These are phyloP conservation scores for Mythimna vitellina DNA, from an alignment of 2,888 invertebrate species.

Conservation along the genomic window DNA sequence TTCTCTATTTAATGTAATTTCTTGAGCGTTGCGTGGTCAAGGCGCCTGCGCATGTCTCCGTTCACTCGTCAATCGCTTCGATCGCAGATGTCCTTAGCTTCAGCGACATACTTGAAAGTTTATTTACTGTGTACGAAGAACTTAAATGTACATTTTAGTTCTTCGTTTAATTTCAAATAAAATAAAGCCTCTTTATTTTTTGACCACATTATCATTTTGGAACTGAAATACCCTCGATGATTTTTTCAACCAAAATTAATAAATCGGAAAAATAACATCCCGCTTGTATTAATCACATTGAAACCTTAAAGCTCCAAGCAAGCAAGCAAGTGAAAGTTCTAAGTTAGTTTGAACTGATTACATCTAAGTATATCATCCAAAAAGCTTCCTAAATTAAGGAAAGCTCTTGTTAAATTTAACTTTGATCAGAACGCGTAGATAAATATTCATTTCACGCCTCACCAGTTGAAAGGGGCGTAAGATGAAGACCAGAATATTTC, in stretches of 20 bases:
- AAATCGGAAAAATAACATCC: not conserved
- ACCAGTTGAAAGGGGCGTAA: conserved; percentile 56
- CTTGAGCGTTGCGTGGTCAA: conserved; percentile 59
- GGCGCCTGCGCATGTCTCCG: conserved; percentile 66
- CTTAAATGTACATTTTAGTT: conserved; percentile 22
- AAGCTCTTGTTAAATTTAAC: conserved; percentile 44
- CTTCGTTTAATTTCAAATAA: conserved; percentile 25
- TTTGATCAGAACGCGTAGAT: conserved; percentile 52
- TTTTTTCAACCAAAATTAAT: not conserved
- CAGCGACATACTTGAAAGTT: conserved; percentile 48
- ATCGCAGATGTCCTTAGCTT: conserved; percentile 50
- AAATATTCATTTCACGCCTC: conserved; percentile 55
- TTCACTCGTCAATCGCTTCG: conserved; percentile 67
- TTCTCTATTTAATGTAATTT: conserved; percentile 57
- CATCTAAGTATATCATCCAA: conserved; percentile 1
- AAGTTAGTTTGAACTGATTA: not conserved
- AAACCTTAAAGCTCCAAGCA: not conserved
- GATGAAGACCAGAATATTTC: conserved; percentile 62
- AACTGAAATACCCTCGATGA: too few species aligned
- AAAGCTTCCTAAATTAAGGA: conserved; percentile 19
- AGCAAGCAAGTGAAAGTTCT: not conserved
- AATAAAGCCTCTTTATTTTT: conserved; percentile 5
- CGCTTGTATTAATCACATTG: not conserved
- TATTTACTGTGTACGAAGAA: conserved; percentile 33
- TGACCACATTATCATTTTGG: not conserved